phyloP scores from a whole-genome alignment of 2,113 vertebrate species.

The Tichodroma muraria region DNA sequence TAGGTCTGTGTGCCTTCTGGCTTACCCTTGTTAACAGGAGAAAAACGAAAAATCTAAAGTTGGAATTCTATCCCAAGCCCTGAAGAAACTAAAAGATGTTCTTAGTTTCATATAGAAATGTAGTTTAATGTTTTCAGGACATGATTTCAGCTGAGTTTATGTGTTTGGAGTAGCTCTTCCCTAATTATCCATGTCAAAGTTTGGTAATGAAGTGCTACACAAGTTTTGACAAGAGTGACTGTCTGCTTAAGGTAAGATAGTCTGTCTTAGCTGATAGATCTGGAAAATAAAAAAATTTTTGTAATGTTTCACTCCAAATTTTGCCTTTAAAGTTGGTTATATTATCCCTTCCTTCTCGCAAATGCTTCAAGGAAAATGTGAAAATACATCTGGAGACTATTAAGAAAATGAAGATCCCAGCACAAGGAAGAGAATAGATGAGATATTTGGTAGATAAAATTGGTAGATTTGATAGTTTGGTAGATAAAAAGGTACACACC shows the following conservation, averaged over 20 bases:
- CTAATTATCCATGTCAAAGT: neutral
- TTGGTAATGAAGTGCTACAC: neutral
- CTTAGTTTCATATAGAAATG: neutral
- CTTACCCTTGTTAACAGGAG: neutral
- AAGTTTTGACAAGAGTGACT: neutral
- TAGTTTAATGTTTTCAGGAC: neutral
- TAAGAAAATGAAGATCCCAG: neutral
- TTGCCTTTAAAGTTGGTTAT: neutral
- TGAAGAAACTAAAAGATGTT: neutral
- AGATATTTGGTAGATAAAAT: neutral
- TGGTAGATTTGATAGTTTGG: neutral
- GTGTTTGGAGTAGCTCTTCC: neutral
- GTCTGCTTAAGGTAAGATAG: neutral
- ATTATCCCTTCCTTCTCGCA: neutral
- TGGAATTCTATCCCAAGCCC: neutral
- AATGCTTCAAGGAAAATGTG: neutral
- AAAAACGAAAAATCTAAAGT: neutral
- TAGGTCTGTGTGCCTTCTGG: neutral
- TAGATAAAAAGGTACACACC: neutral
- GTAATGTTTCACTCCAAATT: neutral
- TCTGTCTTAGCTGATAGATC: neutral
- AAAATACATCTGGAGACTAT: neutral
- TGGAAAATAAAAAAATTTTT: neutral
- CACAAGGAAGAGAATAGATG: neutral
- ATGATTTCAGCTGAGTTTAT: neutral